A percentile compares a stretch with the other conserved stretches of the same genome.
These are phyloP conservation scores for Phyllostomus hastatus DNA, from an alignment of 2,113 vertebrate species.

Conservation along the genomic window DNA sequence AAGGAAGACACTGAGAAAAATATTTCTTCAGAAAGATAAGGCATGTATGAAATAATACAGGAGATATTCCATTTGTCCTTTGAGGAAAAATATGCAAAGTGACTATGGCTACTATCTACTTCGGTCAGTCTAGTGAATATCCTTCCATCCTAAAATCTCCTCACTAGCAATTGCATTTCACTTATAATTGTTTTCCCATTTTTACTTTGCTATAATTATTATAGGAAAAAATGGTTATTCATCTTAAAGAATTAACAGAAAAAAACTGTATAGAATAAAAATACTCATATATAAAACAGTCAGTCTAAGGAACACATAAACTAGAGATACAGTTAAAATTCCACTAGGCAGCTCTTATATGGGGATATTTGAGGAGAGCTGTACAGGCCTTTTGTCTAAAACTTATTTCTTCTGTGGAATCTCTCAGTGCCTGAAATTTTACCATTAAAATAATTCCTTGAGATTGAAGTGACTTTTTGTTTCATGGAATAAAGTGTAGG, in stretches of 20 bases:
- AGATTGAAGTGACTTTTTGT: neutral
- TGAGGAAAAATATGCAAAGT: neutral
- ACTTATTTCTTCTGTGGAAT: neutral
- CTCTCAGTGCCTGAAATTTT: neutral
- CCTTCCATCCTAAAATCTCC: neutral
- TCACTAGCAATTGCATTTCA: neutral
- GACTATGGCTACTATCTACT: neutral
- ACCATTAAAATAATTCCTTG: neutral
- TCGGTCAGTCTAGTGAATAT: neutral
- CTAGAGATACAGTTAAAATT: neutral
- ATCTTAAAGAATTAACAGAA: neutral
- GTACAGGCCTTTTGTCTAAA: neutral
- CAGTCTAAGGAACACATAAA: neutral
- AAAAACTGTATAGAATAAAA: neutral
- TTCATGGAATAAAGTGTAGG: neutral
- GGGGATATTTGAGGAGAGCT: neutral
- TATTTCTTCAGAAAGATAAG: neutral
- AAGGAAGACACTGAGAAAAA: neutral
- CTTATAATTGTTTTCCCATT: neutral
- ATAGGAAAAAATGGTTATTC: neutral
- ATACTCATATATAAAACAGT: neutral
- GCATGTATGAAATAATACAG: neutral
- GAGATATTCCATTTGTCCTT: neutral
- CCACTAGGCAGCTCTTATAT: neutral
- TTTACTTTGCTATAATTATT: neutral